phyloP scores from a whole-genome alignment of 2,797 vertebrate genomes.

The Microtus obscurus region DNA sequence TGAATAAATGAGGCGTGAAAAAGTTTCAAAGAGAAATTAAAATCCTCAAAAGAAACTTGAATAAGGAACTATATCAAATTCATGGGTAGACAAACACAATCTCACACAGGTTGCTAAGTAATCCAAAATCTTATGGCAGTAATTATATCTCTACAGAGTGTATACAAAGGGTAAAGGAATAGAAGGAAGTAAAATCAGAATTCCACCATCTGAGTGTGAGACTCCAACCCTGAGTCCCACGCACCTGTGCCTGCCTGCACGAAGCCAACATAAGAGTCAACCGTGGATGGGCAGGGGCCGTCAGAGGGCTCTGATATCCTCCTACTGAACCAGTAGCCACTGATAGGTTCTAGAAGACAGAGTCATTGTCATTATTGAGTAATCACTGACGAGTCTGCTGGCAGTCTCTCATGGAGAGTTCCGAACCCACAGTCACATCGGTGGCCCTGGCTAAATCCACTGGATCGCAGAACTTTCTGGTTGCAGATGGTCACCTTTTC shows the following conservation, averaged over 20 bases:
- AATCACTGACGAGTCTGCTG: neutral
- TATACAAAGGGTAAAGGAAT: neutral
- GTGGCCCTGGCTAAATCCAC: neutral
- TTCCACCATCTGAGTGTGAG: neutral
- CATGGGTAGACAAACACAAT: neutral
- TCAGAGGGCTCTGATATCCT: no score
- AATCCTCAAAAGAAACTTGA: neutral
- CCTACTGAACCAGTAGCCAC: neutral
- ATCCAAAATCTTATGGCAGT: neutral
- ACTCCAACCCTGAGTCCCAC: neutral
- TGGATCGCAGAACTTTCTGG: neutral
- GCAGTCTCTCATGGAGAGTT: neutral
- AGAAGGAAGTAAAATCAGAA: slow-evolving; percentile 17
- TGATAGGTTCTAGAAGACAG: neutral
- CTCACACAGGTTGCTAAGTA: neutral
- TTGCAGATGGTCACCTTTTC: neutral
- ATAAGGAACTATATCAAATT: neutral
- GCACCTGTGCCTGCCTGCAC: neutral
- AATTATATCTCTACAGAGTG: neutral
- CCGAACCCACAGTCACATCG: neutral
- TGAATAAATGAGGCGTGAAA: neutral
- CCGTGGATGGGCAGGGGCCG: neutral
- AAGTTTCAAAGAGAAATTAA: neutral
- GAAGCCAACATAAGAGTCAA: neutral
- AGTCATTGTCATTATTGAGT: neutral